Conservation (phyloP, 2,888 invertebrate genomes). For the Andricus quercusramuli region DNA sequence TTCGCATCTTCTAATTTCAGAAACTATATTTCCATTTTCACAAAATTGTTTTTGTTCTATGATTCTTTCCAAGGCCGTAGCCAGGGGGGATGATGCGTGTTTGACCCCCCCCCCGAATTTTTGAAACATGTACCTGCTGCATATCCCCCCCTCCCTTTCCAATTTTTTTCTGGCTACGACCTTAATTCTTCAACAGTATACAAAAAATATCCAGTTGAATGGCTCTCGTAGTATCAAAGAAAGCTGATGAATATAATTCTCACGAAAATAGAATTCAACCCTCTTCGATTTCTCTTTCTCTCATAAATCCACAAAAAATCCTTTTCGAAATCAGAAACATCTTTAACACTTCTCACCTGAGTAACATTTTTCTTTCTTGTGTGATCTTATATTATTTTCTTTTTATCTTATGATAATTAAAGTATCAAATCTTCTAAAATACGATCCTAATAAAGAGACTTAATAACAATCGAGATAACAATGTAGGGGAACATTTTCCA, state of each 20-base stretch:
- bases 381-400: too few species aligned
- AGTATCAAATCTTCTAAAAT: background rate
- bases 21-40: background rate
- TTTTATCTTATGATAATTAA: too few species aligned
- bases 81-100: too few species aligned
- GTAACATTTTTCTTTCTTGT: too few species aligned
- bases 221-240: background rate
- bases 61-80: background rate
- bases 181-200: background rate
- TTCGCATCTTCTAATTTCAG: too few species aligned
- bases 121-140: too few species aligned
- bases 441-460: slow-evolving; percentile 11
- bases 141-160: too few species aligned
- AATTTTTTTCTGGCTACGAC: too few species aligned
- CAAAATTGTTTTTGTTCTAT: background rate
- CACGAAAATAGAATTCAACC: background rate
- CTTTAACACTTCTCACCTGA: too few species aligned
- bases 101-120: too few species aligned
- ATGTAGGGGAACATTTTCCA: slow-evolving; percentile 18
- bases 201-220: background rate
- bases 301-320: background rate
- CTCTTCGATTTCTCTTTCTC: background rate
- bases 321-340: background rate
- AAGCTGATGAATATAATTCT: background rate
- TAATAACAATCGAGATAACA: slow-evolving; percentile 23